These are phyloP conservation scores for Microtus richardsoni DNA, from an alignment of 2,113 vertebrate genomes.

Conservation along the genomic window DNA sequence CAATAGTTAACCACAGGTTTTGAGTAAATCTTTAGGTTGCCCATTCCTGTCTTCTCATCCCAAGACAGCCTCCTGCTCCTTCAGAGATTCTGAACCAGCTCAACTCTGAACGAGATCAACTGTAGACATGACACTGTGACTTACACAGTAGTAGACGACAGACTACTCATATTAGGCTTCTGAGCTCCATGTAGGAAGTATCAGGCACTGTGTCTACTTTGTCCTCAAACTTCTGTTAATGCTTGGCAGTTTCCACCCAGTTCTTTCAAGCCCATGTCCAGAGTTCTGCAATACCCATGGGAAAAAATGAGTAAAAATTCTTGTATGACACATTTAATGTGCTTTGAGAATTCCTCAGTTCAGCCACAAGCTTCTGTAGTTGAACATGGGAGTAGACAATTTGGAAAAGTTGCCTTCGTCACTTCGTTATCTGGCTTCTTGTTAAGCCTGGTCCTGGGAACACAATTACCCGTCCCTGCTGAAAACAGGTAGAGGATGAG, in stretches of 20 bases:
- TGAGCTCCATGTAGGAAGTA: too few species aligned
- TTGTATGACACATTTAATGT: too few species aligned
- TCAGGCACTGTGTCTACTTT: background rate
- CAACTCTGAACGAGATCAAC: too few species aligned
- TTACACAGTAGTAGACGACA: too few species aligned
- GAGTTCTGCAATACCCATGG: background rate
- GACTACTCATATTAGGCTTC: too few species aligned
- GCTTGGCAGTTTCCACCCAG: too few species aligned
- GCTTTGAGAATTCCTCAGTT: rapidly evolving
- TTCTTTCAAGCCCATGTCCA: background rate
- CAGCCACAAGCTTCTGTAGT: background rate
- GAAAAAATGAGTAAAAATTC: background rate
- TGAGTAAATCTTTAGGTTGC: background rate
- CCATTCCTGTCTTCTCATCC: background rate
- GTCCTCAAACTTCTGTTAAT: background rate
- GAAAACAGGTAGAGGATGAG: background rate
- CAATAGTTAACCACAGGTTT: background rate
- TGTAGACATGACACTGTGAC: too few species aligned
- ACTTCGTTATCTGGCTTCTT: too few species aligned
- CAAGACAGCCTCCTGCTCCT: background rate
- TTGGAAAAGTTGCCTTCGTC: background rate
- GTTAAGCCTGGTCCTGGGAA: background rate
- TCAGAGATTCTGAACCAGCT: background rate
- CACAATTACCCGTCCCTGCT: background rate
- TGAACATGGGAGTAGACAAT: background rate